Percentiles rank a stretch among this genome's conserved stretches.
Conservation (phyloP, 2,797 vertebrate genomes). For the Lutjanus argentimaculatus region DNA sequence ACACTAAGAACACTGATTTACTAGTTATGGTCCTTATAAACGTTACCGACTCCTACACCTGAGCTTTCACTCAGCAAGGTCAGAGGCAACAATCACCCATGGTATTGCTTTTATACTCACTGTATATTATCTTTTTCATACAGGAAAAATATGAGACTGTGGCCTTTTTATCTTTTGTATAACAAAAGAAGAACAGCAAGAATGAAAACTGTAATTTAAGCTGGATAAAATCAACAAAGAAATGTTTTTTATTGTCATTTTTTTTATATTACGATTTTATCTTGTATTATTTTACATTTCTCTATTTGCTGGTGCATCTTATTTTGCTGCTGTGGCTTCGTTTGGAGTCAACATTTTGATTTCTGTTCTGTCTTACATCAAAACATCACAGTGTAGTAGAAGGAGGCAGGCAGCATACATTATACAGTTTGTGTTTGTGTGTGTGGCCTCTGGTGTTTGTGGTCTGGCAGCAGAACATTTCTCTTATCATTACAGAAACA, state of each 20-base stretch:
- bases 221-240: background rate
- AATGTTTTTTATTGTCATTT: background rate
- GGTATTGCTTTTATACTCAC: background rate
- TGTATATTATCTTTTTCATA: background rate
- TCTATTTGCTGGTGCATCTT: background rate
- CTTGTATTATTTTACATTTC: background rate
- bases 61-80: background rate
- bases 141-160: background rate
- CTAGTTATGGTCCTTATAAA: too few relatives aligned
- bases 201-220: background rate
- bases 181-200: background rate
- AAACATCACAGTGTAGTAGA: background rate
- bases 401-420: background rate
- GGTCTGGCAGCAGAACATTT: slow-evolving; percentile 50
- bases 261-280: background rate
- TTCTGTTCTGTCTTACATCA: background rate
- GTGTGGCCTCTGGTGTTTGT: slow-evolving; percentile 13
- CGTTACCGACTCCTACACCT: too few relatives aligned
- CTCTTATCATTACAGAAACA: slow-evolving; percentile 63
- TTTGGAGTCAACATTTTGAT: background rate
- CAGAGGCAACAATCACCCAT: background rate
- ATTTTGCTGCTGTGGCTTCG: background rate
- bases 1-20: too few relatives aligned
- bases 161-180: background rate
- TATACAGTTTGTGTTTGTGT: slow-evolving; percentile 14